phyloP scores from a whole-genome alignment of 2,797 vertebrate species.

The Zenarchopterus dispar region DNA sequence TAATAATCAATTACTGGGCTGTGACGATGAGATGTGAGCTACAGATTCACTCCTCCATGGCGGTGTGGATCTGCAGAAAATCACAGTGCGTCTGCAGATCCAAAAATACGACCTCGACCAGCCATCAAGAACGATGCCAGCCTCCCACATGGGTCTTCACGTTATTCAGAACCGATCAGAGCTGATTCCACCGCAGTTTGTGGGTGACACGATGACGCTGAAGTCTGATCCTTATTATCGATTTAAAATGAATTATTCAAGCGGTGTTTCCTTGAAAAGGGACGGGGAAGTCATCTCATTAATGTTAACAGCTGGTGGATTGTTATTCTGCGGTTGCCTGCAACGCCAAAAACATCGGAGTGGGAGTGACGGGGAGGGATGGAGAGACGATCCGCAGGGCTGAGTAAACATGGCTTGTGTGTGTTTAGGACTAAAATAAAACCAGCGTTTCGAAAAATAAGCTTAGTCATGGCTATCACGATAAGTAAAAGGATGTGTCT shows the following conservation, averaged over 20 bases:
- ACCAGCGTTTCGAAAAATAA: slow-evolving; percentile 32
- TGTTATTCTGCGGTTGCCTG: slow-evolving; percentile 40
- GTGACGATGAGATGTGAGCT: slow-evolving; percentile 22
- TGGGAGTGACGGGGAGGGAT: slow-evolving; percentile 58
- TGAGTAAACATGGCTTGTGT: slow-evolving; percentile 44
- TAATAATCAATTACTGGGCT: slow-evolving; percentile 24
- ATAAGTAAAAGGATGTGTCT: slow-evolving; percentile 7
- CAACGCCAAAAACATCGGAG: slow-evolving; percentile 21
- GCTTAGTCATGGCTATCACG: slow-evolving; percentile 20
- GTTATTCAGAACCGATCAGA: slow-evolving; percentile 14
- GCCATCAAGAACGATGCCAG: slow-evolving; percentile 33
- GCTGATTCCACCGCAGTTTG: slow-evolving; percentile 28
- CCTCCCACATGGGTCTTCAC: slow-evolving; percentile 1
- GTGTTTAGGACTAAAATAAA: slow-evolving; percentile 47
- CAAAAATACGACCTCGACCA: slow-evolving; percentile 42
- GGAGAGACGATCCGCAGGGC: slow-evolving; percentile 36
- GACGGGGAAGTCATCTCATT: slow-evolving; percentile 18
- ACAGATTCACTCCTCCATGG: slow-evolving; percentile 16
- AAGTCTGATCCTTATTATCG: slow-evolving; percentile 14
- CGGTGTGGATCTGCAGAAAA: slow-evolving; percentile 28
- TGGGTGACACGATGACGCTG: not conserved
- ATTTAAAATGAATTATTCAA: slow-evolving; percentile 28
- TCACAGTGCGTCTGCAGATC: slow-evolving; percentile 15
- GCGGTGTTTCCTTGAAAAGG: slow-evolving; percentile 7
- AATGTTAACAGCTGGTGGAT: slow-evolving; percentile 24